phyloP scores from a whole-genome alignment of 2,797 vertebrate genomes.

The Salmo trutta region DNA sequence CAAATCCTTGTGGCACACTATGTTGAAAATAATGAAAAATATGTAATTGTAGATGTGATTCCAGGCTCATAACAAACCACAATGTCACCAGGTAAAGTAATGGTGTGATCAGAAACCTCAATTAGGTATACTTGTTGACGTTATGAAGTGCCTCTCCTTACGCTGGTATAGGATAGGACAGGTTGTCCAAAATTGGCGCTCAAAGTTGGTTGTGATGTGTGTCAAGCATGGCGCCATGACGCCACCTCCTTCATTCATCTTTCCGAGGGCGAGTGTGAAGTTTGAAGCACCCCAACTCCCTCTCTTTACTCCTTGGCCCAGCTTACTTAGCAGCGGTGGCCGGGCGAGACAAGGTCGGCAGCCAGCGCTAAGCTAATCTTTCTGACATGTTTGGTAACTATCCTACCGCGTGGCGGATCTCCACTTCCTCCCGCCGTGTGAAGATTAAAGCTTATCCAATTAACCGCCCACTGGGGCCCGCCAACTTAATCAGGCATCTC shows the following conservation, averaged over 20 bases:
- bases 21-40: too few relatives aligned
- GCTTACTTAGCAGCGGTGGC: slow-evolving; percentile 61
- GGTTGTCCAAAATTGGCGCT: background rate
- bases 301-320: background rate
- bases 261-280: background rate
- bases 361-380: slow-evolving; percentile 72
- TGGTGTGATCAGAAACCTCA: background rate
- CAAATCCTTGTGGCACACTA: background rate
- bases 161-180: background rate
- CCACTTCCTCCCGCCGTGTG: slow-evolving; percentile 83
- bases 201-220: background rate
- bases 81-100: background rate
- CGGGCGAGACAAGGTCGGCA: slow-evolving; percentile 54
- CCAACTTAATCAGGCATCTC: slow-evolving; percentile 82
- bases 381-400: slow-evolving; percentile 83
- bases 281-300: background rate
- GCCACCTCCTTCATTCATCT: background rate
- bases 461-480: slow-evolving; percentile 81
- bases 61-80: background rate
- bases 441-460: slow-evolving; percentile 93
- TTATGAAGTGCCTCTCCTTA: background rate
- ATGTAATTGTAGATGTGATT: too few relatives aligned
- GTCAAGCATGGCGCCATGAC: background rate
- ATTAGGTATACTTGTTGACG: background rate
- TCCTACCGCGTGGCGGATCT: slow-evolving; percentile 65